These are phyloP conservation scores for Dryobotodes eremita DNA, from an alignment of 2,888 invertebrate species.

Conservation along the genomic window DNA sequence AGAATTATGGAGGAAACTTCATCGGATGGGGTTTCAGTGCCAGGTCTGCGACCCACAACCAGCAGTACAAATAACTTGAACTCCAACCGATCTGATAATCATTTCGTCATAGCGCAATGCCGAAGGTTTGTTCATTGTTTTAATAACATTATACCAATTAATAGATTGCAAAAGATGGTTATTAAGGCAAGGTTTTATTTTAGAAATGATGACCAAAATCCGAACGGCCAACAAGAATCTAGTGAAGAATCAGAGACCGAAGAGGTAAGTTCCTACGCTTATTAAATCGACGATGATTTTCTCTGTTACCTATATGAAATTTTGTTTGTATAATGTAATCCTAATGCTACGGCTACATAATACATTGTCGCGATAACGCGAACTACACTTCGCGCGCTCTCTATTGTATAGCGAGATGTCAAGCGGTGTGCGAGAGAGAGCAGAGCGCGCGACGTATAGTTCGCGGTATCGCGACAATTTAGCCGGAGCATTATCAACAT, in stretches of 20 bases:
- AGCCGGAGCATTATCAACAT: too few relatives aligned
- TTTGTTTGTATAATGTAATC: not conserved
- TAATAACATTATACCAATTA: not conserved
- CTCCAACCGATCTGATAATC: slow-evolving; percentile 68
- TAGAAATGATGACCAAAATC: slow-evolving; percentile 70
- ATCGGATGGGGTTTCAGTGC: slow-evolving; percentile 61
- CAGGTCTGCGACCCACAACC: slow-evolving; percentile 57
- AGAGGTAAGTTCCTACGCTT: slow-evolving; percentile 71
- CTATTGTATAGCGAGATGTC: too few relatives aligned
- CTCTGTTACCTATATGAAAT: not conserved
- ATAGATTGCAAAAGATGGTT: not conserved
- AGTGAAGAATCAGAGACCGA: slow-evolving; percentile 81
- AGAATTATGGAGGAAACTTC: slow-evolving; percentile 66
- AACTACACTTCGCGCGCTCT: too few relatives aligned
- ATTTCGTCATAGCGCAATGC: slow-evolving; percentile 80
- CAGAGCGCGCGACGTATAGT: too few relatives aligned
- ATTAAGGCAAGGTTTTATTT: slow-evolving; percentile 21
- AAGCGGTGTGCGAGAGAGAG: too few relatives aligned
- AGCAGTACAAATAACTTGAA: slow-evolving; percentile 56
- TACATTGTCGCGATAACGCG: too few relatives aligned
- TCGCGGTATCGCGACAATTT: too few relatives aligned
- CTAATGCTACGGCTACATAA: too few relatives aligned
- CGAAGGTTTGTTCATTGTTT: slow-evolving; percentile 73
- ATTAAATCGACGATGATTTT: not conserved
- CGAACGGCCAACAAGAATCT: slow-evolving; percentile 73